These are phyloP conservation scores for Agelaius tricolor DNA, from an alignment of 2,113 vertebrate species.

Conservation along the genomic window DNA sequence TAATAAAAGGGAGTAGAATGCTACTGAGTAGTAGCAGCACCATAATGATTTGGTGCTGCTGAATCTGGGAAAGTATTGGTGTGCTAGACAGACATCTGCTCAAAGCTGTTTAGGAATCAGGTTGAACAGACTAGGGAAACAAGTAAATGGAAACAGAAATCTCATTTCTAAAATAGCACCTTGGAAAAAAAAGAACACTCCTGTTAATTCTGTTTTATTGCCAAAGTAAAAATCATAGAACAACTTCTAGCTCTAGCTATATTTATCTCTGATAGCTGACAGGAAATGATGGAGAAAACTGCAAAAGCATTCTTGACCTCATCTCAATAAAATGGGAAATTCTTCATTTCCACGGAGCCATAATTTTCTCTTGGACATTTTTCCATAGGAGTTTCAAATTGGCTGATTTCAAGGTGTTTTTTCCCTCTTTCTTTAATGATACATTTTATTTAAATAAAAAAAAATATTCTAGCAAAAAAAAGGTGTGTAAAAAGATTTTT, in stretches of 20 bases:
- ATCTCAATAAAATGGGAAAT: background rate
- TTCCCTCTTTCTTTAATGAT: background rate
- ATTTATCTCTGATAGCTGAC: background rate
- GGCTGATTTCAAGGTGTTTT: background rate
- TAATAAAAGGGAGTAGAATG: background rate
- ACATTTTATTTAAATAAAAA: background rate
- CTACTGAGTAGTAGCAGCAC: background rate
- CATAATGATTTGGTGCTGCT: background rate
- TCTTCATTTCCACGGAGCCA: background rate
- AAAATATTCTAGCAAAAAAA: background rate
- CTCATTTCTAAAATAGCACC: background rate
- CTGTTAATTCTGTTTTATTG: background rate
- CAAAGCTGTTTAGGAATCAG: background rate
- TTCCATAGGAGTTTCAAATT: background rate
- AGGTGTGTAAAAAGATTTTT: background rate
- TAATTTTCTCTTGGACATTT: background rate
- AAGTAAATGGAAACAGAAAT: background rate
- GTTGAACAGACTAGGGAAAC: background rate
- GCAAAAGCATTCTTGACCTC: background rate
- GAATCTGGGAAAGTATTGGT: background rate
- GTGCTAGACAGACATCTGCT: background rate
- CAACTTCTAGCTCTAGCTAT: background rate
- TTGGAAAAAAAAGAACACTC: background rate
- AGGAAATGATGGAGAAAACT: background rate
- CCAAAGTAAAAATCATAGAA: background rate